Evolutionary conservation across 1,140 invertebrate species (phyloP).

Genomic region (Dolichoris vasculosae): DNA sequence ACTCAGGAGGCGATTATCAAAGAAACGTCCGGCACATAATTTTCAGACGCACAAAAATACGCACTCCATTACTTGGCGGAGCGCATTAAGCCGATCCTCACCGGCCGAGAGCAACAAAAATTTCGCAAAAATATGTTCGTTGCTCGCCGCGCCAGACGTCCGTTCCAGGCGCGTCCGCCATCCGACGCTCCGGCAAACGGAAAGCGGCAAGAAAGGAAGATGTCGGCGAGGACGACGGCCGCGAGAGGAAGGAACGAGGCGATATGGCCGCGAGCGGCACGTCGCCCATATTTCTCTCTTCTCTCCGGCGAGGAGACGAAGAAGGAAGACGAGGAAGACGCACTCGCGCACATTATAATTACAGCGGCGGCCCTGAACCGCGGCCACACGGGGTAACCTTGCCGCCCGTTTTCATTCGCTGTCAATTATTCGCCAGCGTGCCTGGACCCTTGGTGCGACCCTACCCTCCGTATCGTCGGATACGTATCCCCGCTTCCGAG

Average conservation of each 20-base stretch:
- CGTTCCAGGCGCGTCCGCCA: too few relatives aligned
- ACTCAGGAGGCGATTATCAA: too few relatives aligned
- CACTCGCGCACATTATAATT: constrained; percentile 60
- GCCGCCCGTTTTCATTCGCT: constrained; percentile 60
- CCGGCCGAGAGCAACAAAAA: constrained; percentile 34
- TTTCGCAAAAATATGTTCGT: not conserved
- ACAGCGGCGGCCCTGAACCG: constrained; percentile 53
- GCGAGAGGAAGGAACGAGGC: not conserved
- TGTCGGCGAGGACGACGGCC: not conserved
- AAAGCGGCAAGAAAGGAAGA: constrained; percentile 22
- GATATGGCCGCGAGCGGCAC: constrained; percentile 17
- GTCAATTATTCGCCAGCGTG: constrained; percentile 60
- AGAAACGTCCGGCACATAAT: not conserved
- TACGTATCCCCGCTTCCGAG: not conserved
- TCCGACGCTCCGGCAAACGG: not conserved
- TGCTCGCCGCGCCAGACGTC: too few relatives aligned
- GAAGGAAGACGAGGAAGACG: too few relatives aligned
- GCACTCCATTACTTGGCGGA: not conserved
- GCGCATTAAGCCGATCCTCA: too few relatives aligned
- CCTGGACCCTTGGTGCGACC: constrained; percentile 53
- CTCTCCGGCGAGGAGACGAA: constrained; percentile 23
- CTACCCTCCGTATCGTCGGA: constrained; percentile 14
- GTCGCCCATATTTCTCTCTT: constrained; percentile 49
- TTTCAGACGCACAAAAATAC: not conserved
- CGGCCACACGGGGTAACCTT: constrained; percentile 53